Conservation (phyloP, 1,140 invertebrate species). For the Trinorchestia longiramus region DNA sequence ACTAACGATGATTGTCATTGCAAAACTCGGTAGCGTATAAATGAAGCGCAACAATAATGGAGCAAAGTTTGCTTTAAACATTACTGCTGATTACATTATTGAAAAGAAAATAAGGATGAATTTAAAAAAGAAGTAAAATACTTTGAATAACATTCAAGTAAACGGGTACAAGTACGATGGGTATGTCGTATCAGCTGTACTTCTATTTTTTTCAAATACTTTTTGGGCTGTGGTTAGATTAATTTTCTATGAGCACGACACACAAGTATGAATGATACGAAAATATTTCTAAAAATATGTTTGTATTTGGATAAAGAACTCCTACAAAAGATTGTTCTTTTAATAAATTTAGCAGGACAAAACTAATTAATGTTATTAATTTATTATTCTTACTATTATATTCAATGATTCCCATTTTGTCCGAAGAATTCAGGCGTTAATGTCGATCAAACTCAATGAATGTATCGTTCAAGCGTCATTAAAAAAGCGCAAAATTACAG, state of each 20-base stretch:
- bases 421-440: no score
- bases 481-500: no score
- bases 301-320: no score
- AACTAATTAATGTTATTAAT: no score
- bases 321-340: no score
- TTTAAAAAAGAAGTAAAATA: background rate
- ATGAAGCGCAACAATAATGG: background rate
- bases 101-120: background rate
- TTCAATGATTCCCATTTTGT: no score
- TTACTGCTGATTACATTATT: background rate
- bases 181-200: background rate
- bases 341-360: no score
- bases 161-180: background rate
- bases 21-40: background rate
- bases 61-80: background rate
- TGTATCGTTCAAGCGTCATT: no score
- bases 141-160: background rate
- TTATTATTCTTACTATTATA: no score
- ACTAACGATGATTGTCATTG: background rate
- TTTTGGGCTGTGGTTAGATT: background rate
- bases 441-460: no score
- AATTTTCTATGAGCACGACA: background rate
- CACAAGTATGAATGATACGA: no score
- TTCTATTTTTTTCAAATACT: background rate
- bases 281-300: no score